Evolutionary conservation across 1,140 invertebrate species (phyloP).

Genomic region (Diprion similis): DNA sequence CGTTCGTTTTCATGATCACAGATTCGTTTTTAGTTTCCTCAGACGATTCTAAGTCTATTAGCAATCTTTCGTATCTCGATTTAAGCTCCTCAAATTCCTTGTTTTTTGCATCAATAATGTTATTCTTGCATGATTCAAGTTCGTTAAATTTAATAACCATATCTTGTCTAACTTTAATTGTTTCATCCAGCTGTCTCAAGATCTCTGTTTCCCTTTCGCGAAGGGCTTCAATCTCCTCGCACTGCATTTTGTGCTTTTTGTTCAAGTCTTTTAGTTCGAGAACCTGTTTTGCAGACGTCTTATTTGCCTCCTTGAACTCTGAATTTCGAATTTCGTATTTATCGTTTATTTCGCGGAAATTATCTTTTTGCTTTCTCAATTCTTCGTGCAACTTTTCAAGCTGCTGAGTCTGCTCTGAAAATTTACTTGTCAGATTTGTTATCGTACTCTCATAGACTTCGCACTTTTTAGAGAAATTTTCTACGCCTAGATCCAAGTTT

Average conservation of each 20-base stretch:
- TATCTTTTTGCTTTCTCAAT: constrained; percentile 36
- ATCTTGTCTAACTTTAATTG: constrained; percentile 1
- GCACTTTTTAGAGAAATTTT: background rate
- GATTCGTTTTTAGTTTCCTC: constrained; percentile 13
- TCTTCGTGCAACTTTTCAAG: constrained; percentile 10
- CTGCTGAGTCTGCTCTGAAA: constrained; percentile 4
- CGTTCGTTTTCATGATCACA: background rate
- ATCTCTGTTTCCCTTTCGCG: constrained; percentile 20
- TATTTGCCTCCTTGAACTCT: background rate
- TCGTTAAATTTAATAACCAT: background rate
- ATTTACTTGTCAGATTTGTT: constrained; percentile 13
- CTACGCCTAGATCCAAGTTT: background rate
- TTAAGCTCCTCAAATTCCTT: constrained; percentile 29
- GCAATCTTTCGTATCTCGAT: constrained; percentile 28
- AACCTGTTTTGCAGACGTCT: background rate
- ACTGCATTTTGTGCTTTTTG: background rate
- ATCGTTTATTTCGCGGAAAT: constrained; percentile 20
- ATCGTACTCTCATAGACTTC: background rate
- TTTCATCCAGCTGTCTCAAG: background rate
- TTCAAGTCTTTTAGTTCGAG: constrained; percentile 24
- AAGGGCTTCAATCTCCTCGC: constrained; percentile 14
- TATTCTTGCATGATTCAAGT: background rate
- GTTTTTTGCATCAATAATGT: constrained; percentile 12
- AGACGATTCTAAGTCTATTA: constrained; percentile 21
- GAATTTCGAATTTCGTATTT: background rate